phyloP scores from a whole-genome alignment of 2,797 vertebrate species.

The Pseudochirops corinnae region DNA sequence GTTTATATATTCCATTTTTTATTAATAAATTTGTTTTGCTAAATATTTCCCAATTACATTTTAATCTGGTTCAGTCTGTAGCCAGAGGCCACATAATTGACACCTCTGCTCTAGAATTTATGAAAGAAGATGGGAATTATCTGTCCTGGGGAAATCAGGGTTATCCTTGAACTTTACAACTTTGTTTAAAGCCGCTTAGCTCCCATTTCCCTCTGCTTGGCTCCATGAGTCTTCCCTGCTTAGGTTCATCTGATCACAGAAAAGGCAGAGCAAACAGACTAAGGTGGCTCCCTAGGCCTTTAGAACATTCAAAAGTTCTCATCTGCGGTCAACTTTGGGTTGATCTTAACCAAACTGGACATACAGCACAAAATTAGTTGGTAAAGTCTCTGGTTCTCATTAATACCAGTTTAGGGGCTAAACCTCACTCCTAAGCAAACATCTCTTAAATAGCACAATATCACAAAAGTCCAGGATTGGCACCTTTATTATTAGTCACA shows the following conservation, averaged over 20 bases:
- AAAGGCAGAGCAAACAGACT: background rate
- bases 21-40: background rate
- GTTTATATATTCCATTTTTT: background rate
- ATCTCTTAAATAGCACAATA: background rate
- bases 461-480: background rate
- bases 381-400: background rate
- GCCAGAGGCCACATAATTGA: background rate
- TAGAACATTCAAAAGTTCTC: background rate
- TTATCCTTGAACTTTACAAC: background rate
- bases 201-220: background rate
- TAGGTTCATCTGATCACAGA: background rate
- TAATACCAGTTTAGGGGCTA: background rate
- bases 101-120: background rate
- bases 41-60: background rate
- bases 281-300: background rate
- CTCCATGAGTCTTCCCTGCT: background rate
- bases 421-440: background rate
- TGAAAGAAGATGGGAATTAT: background rate
- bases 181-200: background rate
- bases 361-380: background rate
- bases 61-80: background rate
- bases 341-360: background rate
- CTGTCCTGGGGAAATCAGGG: background rate
- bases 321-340: background rate
- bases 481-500: constrained; percentile 48